phyloP scores from a whole-genome alignment of 2,797 vertebrate species.

The Oophaga sylvatica region DNA sequence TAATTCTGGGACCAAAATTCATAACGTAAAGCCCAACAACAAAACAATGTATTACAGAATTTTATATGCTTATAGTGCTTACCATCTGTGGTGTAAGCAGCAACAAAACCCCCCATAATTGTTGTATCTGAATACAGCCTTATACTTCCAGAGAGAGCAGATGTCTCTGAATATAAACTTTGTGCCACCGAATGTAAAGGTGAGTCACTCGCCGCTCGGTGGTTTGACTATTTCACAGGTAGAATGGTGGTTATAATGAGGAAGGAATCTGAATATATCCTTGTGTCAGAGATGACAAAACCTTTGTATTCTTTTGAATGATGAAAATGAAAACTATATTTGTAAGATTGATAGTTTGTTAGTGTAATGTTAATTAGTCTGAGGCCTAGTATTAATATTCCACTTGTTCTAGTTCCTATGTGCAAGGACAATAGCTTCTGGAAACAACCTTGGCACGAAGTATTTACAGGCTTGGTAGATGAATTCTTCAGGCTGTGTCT shows the following conservation, averaged over 20 bases:
- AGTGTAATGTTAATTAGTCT: not conserved
- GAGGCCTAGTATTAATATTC: constrained; percentile 1
- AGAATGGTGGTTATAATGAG: not conserved
- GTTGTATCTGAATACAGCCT: not conserved
- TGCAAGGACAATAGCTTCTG: constrained; percentile 40
- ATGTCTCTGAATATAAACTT: not conserved
- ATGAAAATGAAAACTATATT: not conserved
- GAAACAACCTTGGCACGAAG: constrained; percentile 42
- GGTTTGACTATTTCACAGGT: not conserved
- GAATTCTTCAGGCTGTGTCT: constrained; percentile 35
- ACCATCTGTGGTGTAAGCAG: no score
- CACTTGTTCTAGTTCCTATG: not conserved
- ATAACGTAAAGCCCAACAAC: no score
- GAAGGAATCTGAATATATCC: not conserved
- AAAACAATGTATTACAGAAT: no score
- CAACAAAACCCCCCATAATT: not conserved
- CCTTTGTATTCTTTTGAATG: not conserved
- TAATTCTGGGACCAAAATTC: no score
- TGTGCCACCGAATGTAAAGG: not conserved
- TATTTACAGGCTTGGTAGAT: constrained; percentile 35
- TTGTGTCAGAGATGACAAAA: not conserved
- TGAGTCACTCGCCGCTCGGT: not conserved
- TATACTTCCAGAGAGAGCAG: not conserved
- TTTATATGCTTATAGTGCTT: no score
- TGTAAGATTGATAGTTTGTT: constrained; percentile 1